Conservation (phyloP, 1,140 invertebrate genomes). For the Zaprionus camerounensis region DNA sequence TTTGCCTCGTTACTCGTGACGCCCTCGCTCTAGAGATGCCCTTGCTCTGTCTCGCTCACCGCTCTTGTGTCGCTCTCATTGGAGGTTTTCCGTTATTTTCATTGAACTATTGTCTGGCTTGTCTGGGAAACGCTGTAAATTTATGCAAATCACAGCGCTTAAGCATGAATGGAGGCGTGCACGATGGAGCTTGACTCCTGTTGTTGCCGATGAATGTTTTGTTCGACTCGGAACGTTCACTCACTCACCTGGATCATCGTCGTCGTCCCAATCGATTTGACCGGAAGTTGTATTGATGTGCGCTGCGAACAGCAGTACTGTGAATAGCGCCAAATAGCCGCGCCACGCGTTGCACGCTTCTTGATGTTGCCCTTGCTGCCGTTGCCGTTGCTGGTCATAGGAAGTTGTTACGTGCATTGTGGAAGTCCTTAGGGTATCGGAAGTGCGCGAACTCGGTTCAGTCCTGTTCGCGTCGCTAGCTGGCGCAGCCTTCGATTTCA, state of each 20-base stretch:
- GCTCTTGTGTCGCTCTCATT: neutral
- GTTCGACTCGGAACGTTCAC: conserved; percentile 4
- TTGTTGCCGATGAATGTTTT: conserved; percentile 52
- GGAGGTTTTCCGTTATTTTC: conserved; percentile 6
- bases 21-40: neutral
- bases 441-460: conserved; percentile 43
- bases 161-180: conserved; percentile 26
- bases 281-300: conserved; percentile 77
- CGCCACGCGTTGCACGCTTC: conserved; percentile 38
- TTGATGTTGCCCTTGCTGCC: conserved; percentile 6
- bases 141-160: conserved; percentile 69
- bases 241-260: conserved; percentile 84
- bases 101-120: conserved; percentile 54
- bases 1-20: neutral
- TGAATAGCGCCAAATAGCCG: conserved; percentile 61
- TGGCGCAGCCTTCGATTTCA: conserved; percentile 49
- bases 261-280: conserved; percentile 84
- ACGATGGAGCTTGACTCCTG: conserved; percentile 47
- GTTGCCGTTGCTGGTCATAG: conserved; percentile 1
- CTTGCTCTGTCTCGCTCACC: conserved; percentile 1
- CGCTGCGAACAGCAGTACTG: conserved; percentile 67
- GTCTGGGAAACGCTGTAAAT: conserved; percentile 41
- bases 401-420: conserved; percentile 64
- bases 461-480: conserved; percentile 31
- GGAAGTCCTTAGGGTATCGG: conserved; percentile 53